Evolutionary conservation across 1,140 invertebrate genomes (phyloP).

Genomic region (Holcopasites calliopsidis): DNA sequence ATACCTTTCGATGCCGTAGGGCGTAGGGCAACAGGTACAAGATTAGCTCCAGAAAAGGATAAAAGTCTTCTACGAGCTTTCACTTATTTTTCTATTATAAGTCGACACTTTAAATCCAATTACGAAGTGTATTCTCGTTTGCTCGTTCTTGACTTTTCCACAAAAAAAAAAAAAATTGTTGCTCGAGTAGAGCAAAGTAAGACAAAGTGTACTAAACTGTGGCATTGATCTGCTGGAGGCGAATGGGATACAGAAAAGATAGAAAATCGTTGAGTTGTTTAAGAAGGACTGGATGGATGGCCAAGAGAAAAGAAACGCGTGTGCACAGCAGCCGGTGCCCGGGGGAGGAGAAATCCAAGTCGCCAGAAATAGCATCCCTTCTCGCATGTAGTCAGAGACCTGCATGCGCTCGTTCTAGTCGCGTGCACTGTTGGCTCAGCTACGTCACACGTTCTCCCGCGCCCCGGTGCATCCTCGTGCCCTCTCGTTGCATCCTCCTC

Average conservation of each 20-base stretch:
- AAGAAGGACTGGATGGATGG: slow-evolving; percentile 28
- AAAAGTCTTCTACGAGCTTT: no score
- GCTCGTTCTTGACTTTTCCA: no score
- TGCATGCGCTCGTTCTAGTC: slow-evolving; percentile 61
- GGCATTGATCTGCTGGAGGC: slow-evolving; percentile 17
- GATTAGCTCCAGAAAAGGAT: no score
- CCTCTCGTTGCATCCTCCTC: slow-evolving; percentile 12
- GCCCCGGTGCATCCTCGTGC: slow-evolving; percentile 12
- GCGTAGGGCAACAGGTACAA: not conserved
- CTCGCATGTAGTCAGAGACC: slow-evolving; percentile 58
- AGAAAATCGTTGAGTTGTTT: slow-evolving; percentile 33
- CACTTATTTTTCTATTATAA: no score
- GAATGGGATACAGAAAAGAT: slow-evolving; percentile 31
- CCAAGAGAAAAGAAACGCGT: slow-evolving; percentile 33
- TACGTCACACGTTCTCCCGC: slow-evolving; percentile 46
- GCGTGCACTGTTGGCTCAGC: slow-evolving; percentile 57
- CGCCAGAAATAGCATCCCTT: slow-evolving; percentile 66
- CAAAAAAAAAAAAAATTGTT: no score
- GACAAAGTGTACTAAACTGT: not conserved
- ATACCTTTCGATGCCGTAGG: not conserved
- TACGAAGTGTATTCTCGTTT: no score
- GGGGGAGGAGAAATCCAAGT: slow-evolving; percentile 60
- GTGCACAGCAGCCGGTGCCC: slow-evolving; percentile 41
- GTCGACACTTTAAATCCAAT: no score
- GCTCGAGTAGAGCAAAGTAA: not conserved